Base-by-base conservation (phyloP, 1,140 invertebrate species). In the Brevipalpus yothersi region DNA sequence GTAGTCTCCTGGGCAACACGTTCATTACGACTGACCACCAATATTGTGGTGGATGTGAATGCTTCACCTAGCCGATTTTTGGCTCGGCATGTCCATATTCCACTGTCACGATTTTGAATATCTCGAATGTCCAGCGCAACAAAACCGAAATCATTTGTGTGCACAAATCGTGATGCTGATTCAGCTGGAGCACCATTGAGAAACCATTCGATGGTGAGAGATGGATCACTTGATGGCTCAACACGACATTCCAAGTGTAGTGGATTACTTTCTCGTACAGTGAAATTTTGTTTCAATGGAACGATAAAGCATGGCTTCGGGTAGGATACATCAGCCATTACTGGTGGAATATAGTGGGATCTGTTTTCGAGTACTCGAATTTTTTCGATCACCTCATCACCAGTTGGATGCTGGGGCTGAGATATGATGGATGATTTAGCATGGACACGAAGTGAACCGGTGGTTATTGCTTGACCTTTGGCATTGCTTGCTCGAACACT, bases 161-260 rank as follows among this genome's bases (percentile, higher is more conserved):
- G 75, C 51, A 72, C 73, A 67, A 77, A 78, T 17, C 79, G 70
- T 67, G 77, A 74, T 54, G 77, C 78, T 67, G 58, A 15, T 65
- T 83, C 81, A 65, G 94, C 80, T 2, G 89, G 88, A 66, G 78
- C 77, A 59, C 89, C 91, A 73, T 95, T 88, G 68, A 85, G 82
- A 70, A 79, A 92, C 91, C 91, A 95, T 74, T 94, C 89, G 31
- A 96, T 86, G 60, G 82, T 80, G 83, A 95, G 88, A 0, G 86
- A 90, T 8, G 88, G 85, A 73, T 96, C 91, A 69, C 90, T 91
- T 0, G 91, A 85, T 1, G 90, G 91, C 9, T 87, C 86, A 8
- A 98, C 72, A 5, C 88, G 91, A 19, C 89, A 90, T 75, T 98
- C 92, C 67, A 98, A 77, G 73, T 96, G 92, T 61, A 88, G 85